These are phyloP conservation scores for Mionectes macconnelli DNA, from an alignment of 2,113 vertebrate species.

Conservation along the genomic window DNA sequence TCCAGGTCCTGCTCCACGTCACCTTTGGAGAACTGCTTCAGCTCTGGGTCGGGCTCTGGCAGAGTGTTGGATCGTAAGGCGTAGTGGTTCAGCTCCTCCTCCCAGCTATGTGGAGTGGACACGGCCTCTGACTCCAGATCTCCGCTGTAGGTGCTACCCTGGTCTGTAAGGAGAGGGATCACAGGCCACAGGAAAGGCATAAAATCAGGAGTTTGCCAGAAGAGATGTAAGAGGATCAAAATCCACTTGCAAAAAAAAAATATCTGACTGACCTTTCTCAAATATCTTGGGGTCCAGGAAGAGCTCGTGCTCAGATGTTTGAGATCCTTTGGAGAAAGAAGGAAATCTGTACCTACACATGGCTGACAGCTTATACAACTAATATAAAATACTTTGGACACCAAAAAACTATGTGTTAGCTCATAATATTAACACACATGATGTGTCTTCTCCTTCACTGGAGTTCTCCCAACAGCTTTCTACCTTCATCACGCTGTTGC, in stretches of 20 bases:
- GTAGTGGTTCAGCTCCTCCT: conserved; percentile 86
- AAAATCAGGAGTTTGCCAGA: not conserved
- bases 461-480: not conserved
- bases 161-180: conserved; percentile 73
- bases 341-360: not conserved
- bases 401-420: not conserved
- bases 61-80: conserved; percentile 67
- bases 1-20: conserved; percentile 87
- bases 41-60: conserved; percentile 70
- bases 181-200: not conserved
- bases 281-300: conserved; percentile 82
- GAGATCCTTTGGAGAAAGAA: conserved; percentile 70
- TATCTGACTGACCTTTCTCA: conserved; percentile 77
- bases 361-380: not conserved
- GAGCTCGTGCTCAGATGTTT: conserved; percentile 79
- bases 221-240: not conserved
- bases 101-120: conserved; percentile 89
- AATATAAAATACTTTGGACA: not conserved
- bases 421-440: not conserved
- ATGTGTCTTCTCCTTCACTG: not conserved
- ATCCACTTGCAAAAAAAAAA: not conserved
- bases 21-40: conserved; percentile 66
- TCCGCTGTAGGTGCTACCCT: conserved; percentile 85
- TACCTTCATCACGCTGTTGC: not conserved
- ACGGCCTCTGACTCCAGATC: conserved; percentile 90